Evolutionary conservation across 2,113 vertebrate genomes (phyloP).

Genomic region (Eclectus roratus): DNA sequence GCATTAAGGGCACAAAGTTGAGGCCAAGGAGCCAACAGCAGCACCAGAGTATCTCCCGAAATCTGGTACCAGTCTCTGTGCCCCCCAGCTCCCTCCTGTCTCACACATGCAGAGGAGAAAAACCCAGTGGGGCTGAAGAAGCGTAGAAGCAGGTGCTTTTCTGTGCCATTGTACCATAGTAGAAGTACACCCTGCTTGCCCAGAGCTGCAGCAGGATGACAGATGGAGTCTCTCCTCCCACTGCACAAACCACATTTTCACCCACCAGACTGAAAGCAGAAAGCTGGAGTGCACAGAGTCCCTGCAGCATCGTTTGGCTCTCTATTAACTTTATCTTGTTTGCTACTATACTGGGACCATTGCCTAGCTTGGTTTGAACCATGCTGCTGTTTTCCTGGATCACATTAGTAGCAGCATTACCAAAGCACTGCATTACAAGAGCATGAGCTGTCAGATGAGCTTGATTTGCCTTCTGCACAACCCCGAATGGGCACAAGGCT

Average conservation of each 20-base stretch:
- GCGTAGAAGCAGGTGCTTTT: neutral
- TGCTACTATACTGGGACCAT: neutral
- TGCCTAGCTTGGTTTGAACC: neutral
- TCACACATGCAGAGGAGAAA: neutral
- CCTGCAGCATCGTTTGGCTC: neutral
- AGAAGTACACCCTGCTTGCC: neutral
- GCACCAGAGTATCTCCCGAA: neutral
- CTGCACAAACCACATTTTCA: neutral
- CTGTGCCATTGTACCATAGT: fast-evolving
- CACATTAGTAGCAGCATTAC: neutral
- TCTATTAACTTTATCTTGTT: neutral
- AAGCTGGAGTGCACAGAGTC: neutral
- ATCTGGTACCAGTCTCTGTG: neutral
- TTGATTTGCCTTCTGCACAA: neutral
- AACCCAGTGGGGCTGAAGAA: neutral
- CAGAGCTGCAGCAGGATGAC: neutral
- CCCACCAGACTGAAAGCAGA: neutral
- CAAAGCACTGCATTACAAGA: neutral
- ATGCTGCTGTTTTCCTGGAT: neutral
- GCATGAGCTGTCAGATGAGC: neutral
- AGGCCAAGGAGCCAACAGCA: neutral
- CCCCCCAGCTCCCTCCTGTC: fast-evolving
- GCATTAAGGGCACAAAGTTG: neutral
- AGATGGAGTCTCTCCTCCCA: neutral
- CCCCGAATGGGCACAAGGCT: neutral